A percentile compares a stretch with the other conserved stretches of the same genome.
phyloP scores from a whole-genome alignment of 2,888 invertebrate species.

The Orgyia antiqua region DNA sequence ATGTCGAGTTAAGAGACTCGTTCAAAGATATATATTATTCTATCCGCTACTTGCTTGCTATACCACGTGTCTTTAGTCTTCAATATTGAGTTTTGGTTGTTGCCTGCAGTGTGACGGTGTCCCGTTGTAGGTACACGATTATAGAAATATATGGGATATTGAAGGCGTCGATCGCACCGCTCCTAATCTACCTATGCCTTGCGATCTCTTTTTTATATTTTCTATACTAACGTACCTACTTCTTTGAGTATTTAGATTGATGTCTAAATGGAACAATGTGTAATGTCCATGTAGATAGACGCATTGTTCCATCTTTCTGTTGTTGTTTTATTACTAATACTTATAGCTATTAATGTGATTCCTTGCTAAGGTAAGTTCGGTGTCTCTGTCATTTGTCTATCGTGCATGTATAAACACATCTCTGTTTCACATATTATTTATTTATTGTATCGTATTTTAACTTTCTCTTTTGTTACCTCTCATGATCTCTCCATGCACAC shows the following conservation, averaged over 20 bases:
- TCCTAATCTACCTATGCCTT: conserved; percentile 60
- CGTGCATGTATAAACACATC: conserved; percentile 61
- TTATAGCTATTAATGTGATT: conserved; percentile 39
- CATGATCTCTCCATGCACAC: conserved; percentile 67
- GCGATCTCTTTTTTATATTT: conserved; percentile 61
- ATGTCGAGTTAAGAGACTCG: conserved; percentile 60
- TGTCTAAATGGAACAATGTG: conserved; percentile 63
- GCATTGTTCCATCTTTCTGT: conserved; percentile 60
- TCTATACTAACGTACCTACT: conserved; percentile 57
- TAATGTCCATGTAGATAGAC: conserved; percentile 36
- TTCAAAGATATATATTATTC: conserved; percentile 69
- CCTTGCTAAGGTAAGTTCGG: conserved; percentile 65
- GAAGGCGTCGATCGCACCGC: conserved; percentile 73
- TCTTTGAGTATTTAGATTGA: conserved; percentile 62
- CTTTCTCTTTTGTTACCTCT: conserved; percentile 58
- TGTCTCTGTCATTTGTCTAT: conserved; percentile 56
- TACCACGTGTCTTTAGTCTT: conserved; percentile 65
- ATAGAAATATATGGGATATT: conserved; percentile 51
- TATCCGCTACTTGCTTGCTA: conserved; percentile 76
- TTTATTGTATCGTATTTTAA: conserved; percentile 47
- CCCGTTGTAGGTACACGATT: conserved; percentile 39
- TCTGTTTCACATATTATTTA: conserved; percentile 38
- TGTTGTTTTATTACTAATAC: conserved; percentile 37
- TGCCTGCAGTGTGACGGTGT: conserved; percentile 64
- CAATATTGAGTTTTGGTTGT: conserved; percentile 69